Evolutionary conservation across 2,888 invertebrate genomes (phyloP), one percentile per base, ranked within the genome.

Genomic region (Pseudococcus viburni): DNA sequence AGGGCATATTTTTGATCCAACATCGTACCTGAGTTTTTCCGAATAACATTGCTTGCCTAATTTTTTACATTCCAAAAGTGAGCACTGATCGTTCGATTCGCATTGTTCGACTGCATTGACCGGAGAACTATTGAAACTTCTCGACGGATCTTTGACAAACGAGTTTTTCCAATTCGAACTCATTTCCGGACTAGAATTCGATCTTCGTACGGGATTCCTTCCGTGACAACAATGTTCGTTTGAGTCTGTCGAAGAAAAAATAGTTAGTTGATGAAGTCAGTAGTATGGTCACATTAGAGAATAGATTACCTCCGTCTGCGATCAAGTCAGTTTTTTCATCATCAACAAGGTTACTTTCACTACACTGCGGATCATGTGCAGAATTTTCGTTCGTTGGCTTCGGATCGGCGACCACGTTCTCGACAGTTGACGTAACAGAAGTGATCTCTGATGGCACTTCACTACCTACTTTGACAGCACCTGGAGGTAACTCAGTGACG

Each of bases 131-230:
- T 83, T 88, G 33, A 88, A 88, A 88, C 88, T 88, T 39, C 83
- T 91, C n/a, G 92, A 90, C 84, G 89, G 91, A 89, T 93, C 92
- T 91, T 93, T 93, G 90, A 92, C 91, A 90, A 95, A 94, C 89
- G 94, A 94, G 92, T 94, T 94, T 90, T 96, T 95, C 96, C 96
- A 96, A 91, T 95, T 95, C 0, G 96, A 95, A 89, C 96, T 96
- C 97, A 97, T 97, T 93, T 97, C 97, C 0, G 97, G 97, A 90
- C 97, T 97, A 86, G 97, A 97, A 93, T 97, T 97, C 77, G 96
- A 96, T 89, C 97, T 94, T 0, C 96, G 94, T 89, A 97, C 97
- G 11, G 96, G 96, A 93, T 96, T 96, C 15, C 96, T 93, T 0
- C 80, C 88, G 6, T 88, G 88, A 42, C 88, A 48, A 19, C 46